Conservation (phyloP, 2,888 invertebrate species). For the Yponomeuta sedellus region DNA sequence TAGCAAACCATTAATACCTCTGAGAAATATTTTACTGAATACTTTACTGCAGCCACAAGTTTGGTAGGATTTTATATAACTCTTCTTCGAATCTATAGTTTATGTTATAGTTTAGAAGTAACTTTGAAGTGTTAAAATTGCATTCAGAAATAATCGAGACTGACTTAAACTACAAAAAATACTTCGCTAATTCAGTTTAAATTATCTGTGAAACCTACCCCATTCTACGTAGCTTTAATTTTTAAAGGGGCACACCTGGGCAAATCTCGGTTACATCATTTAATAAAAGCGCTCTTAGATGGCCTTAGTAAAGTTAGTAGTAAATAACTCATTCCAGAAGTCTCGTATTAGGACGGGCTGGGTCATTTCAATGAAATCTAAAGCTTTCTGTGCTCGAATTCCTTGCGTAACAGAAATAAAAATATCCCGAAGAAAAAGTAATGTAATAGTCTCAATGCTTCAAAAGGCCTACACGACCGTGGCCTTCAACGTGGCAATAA, state of each 20-base stretch:
- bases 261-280: background rate
- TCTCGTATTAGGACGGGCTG: background rate
- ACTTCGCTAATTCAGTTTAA: background rate
- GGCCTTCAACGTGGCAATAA: slow-evolving; percentile 45
- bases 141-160: no score
- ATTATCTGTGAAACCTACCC: background rate
- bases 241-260: background rate
- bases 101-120: no score
- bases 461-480: slow-evolving; percentile 15
- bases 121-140: no score
- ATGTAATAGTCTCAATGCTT: background rate
- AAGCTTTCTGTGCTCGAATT: background rate
- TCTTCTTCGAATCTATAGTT: no score
- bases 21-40: no score
- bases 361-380: background rate
- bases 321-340: background rate
- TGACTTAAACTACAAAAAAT: no score
- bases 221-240: no score
- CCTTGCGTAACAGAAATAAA: background rate
- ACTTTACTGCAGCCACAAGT: no score
- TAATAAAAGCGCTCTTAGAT: background rate
- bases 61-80: no score
- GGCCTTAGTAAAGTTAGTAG: background rate
- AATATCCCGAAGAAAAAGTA: background rate
- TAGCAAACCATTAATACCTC: no score